Conservation (phyloP, 2,113 vertebrate genomes). For the Pelusios castaneus region DNA sequence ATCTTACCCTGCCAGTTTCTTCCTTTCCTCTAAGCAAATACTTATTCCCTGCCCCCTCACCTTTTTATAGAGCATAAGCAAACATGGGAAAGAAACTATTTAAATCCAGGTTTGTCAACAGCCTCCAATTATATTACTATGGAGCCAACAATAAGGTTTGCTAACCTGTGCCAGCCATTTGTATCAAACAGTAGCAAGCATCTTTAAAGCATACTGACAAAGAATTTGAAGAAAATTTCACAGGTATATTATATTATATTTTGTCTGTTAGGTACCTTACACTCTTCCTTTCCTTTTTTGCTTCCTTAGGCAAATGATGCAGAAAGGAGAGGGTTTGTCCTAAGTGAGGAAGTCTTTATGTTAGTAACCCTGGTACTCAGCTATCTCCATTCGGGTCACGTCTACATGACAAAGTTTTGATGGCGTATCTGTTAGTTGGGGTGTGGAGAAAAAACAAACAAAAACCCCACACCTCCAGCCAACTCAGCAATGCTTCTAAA, state of each 20-base stretch:
- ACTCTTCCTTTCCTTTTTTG: fast-evolving
- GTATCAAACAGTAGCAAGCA: background rate
- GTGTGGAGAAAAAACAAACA: background rate
- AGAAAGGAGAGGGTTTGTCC: background rate
- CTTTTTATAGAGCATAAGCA: background rate
- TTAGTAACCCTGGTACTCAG: background rate
- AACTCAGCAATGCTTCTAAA: background rate
- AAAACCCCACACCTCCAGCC: background rate
- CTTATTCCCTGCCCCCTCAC: fast-evolving
- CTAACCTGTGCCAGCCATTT: fast-evolving
- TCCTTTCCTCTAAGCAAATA: background rate
- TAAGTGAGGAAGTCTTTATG: background rate
- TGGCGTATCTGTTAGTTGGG: background rate
- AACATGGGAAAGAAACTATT: background rate
- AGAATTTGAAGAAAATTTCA: fast-evolving
- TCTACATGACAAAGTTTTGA: background rate
- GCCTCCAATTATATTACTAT: fast-evolving
- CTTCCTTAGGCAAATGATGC: too few relatives aligned
- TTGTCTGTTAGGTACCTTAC: background rate
- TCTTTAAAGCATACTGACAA: background rate
- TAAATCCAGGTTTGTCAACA: fast-evolving
- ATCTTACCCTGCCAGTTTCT: fast-evolving
- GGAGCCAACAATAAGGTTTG: fast-evolving
- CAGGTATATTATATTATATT: fast-evolving
- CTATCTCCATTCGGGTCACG: background rate